These are phyloP conservation scores for Philopedon plagiatum DNA, from an alignment of 2,888 invertebrate species.

Conservation along the genomic window DNA sequence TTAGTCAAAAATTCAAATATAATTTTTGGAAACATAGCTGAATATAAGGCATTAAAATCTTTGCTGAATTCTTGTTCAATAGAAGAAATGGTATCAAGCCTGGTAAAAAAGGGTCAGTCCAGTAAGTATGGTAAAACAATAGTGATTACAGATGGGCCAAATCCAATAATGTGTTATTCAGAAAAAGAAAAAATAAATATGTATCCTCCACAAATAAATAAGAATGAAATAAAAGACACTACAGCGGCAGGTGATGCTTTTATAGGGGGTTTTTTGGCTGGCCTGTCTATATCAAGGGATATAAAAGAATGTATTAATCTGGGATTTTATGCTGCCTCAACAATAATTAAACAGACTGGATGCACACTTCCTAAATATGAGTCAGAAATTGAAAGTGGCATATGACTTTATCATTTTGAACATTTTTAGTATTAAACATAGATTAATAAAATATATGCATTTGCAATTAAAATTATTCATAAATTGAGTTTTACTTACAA, in stretches of 20 bases:
- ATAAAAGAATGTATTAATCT: slow-evolving; percentile 66
- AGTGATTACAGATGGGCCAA: slow-evolving; percentile 76
- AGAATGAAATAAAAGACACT: slow-evolving; percentile 70
- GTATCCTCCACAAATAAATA: slow-evolving; percentile 66
- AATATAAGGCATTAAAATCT: slow-evolving; percentile 69
- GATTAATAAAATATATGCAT: no score
- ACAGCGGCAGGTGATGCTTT: slow-evolving; percentile 76
- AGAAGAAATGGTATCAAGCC: slow-evolving; percentile 42
- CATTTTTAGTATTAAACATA: no score
- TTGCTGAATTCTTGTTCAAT: slow-evolving; percentile 58
- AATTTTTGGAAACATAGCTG: slow-evolving; percentile 73
- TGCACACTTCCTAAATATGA: slow-evolving; percentile 67
- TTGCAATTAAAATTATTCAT: no score
- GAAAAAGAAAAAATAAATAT: slow-evolving; percentile 56
- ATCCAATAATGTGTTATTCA: slow-evolving; percentile 70
- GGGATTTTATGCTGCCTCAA: slow-evolving; percentile 68
- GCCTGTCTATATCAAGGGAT: slow-evolving; percentile 66
- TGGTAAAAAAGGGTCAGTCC: slow-evolving; percentile 40
- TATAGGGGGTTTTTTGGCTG: slow-evolving; percentile 73
- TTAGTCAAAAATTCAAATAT: slow-evolving; percentile 70
- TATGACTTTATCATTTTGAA: neutral
- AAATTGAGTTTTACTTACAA: no score
- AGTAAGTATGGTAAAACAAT: slow-evolving; percentile 69
- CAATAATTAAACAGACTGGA: slow-evolving; percentile 70
- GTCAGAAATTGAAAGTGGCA: slow-evolving; percentile 9